Evolutionary conservation across 2,113 vertebrate genomes (phyloP).

Genomic region (Scatophagus argus): DNA sequence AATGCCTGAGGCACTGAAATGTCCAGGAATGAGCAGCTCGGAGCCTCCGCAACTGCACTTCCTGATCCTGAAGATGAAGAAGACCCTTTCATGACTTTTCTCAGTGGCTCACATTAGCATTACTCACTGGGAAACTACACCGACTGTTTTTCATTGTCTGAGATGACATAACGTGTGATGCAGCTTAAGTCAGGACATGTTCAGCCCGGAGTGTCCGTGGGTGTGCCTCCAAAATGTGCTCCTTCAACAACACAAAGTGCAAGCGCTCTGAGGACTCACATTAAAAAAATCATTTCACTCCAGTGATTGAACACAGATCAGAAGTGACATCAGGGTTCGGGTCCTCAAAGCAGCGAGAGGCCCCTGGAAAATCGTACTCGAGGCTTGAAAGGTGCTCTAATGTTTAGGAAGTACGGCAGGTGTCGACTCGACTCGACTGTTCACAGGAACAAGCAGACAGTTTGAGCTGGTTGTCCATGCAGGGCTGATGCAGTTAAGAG

Average conservation of each 20-base stretch:
- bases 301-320: neutral
- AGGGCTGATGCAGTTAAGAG: neutral
- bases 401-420: neutral
- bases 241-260: neutral
- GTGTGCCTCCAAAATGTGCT: neutral
- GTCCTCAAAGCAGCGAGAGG: neutral
- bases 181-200: constrained; percentile 30
- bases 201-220: neutral
- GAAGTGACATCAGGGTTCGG: neutral
- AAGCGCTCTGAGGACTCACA: neutral
- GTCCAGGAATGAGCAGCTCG: too few species aligned
- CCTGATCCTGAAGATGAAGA: neutral
- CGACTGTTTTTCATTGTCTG: constrained; percentile 30
- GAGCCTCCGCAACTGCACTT: neutral
- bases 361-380: neutral
- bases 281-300: neutral
- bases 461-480: neutral
- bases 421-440: too few species aligned
- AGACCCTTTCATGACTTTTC: neutral
- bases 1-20: too few species aligned
- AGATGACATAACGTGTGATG: constrained; percentile 11
- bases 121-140: constrained; percentile 30
- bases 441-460: neutral
- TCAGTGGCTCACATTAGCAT: neutral
- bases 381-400: neutral